Conservation (phyloP, 2,888 invertebrate genomes). For the Silvanus unidentatus region DNA sequence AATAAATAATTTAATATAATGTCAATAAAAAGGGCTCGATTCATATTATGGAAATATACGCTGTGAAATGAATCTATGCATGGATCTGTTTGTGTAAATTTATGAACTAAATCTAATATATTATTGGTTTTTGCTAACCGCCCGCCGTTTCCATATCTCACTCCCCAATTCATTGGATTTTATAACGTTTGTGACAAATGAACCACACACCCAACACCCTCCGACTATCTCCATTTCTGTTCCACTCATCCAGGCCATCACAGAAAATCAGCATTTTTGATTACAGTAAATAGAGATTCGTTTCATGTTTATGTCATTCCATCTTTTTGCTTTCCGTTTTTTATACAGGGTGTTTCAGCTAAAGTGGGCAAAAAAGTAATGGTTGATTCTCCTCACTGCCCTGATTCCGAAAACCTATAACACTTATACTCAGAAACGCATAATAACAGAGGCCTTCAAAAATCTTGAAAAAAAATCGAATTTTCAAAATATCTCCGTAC, state of each 20-base stretch:
- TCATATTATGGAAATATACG: too few relatives aligned
- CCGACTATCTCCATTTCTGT: not conserved
- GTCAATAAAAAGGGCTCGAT: too few relatives aligned
- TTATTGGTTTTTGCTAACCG: slow-evolving; percentile 4
- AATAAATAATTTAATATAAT: too few relatives aligned
- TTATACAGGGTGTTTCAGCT: too few relatives aligned
- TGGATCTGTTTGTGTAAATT: slow-evolving; percentile 5
- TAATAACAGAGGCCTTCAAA: too few relatives aligned
- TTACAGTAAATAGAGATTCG: slow-evolving; percentile 11
- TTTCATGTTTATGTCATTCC: slow-evolving; percentile 6
- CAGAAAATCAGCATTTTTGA: slow-evolving; percentile 15
- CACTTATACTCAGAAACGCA: too few relatives aligned
- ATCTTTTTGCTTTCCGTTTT: not conserved
- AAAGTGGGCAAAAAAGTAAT: too few relatives aligned
- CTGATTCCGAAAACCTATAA: too few relatives aligned
- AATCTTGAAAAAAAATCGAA: too few relatives aligned
- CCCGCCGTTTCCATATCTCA: slow-evolving; percentile 7
- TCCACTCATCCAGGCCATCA: not conserved
- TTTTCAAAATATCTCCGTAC: too few relatives aligned
- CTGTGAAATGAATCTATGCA: not conserved
- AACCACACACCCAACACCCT: slow-evolving; percentile 5
- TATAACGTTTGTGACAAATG: slow-evolving; percentile 15
- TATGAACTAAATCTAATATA: slow-evolving; percentile 12
- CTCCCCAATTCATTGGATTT: slow-evolving; percentile 11
- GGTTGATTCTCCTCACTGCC: too few relatives aligned